A percentile compares a stretch with the other conserved stretches of the same genome.
Evolutionary conservation across 2,888 invertebrate species (phyloP).

Genomic region (Trachelus stipa): DNA sequence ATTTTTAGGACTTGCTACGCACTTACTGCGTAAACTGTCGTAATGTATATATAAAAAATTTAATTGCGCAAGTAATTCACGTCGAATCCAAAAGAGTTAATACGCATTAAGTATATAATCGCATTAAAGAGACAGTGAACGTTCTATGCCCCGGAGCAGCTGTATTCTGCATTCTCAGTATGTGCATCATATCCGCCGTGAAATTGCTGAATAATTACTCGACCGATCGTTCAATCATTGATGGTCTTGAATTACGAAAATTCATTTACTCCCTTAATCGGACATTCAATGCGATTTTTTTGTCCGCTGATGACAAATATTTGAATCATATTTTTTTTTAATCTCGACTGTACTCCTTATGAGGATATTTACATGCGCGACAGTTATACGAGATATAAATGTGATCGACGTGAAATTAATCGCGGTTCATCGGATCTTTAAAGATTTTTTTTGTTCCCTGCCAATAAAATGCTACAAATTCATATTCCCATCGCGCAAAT

Average conservation of each 20-base stretch:
- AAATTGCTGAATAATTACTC: slow-evolving; percentile 29
- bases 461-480: background rate
- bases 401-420: background rate
- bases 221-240: background rate
- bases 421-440: background rate
- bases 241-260: background rate
- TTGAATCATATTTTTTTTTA: background rate
- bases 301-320: background rate
- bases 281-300: background rate
- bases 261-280: background rate
- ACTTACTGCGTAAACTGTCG: background rate
- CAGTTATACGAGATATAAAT: background rate
- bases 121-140: slow-evolving; percentile 28
- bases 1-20: background rate
- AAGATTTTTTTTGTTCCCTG: background rate
- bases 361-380: background rate
- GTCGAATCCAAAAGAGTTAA: background rate
- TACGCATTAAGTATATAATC: slow-evolving; percentile 18
- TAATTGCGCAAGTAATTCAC: background rate
- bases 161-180: slow-evolving; percentile 22
- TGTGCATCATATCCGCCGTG: slow-evolving; percentile 28
- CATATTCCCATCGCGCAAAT: background rate
- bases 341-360: background rate
- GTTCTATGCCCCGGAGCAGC: slow-evolving; percentile 26
- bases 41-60: background rate